Evolutionary conservation across 2,888 invertebrate species (phyloP), one percentile per base, ranked within the genome.

Genomic region (Diplolepis rosae): DNA sequence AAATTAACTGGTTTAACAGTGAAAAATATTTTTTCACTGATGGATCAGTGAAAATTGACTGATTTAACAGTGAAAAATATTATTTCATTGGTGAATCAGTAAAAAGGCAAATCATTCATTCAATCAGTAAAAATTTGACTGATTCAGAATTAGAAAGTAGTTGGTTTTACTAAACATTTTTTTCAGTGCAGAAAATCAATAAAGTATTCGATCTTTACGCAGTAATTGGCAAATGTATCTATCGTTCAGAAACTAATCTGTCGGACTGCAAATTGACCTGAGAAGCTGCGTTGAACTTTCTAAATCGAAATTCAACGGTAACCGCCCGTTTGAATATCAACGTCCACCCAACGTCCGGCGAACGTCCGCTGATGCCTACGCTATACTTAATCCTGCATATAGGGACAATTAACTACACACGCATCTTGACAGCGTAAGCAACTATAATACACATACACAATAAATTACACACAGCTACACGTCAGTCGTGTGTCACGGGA

Each of bases 321-420:
- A 76, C 72, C 76, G 70, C 72, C 70, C 52, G 65, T 73, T 77
- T 69, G 72, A 75, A 76, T 75, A 76, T 79, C 77, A 78, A 78
- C 75, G 68, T 68, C 72, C 76, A 69, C 76, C 56, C 35, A 61
- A 39, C 56, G 56, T 61, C 56, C 35, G 35, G 39, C 39, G 68
- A 71, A 76, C 69, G 70, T 73, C 70, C 65, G 67, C 48, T 61
- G 66, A 68, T 50, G 69, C 54, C 35, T 68, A 69, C 71, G 70
- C 70, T 76, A 73, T 73, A 72, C 72, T 71, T 72, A 75, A 71
- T 66, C 42, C 42, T 30, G 67, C 69, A 54, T 35, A 66, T 68
- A 71, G 22, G 68, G 69, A 67, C 66, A 73, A 75, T 75, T 75
- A 75, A 68, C 71, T 61, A 27, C 24, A 61, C 13, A 24, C 35